phyloP scores from a whole-genome alignment of 1,140 invertebrate genomes.

The Cydia fagiglandana region DNA sequence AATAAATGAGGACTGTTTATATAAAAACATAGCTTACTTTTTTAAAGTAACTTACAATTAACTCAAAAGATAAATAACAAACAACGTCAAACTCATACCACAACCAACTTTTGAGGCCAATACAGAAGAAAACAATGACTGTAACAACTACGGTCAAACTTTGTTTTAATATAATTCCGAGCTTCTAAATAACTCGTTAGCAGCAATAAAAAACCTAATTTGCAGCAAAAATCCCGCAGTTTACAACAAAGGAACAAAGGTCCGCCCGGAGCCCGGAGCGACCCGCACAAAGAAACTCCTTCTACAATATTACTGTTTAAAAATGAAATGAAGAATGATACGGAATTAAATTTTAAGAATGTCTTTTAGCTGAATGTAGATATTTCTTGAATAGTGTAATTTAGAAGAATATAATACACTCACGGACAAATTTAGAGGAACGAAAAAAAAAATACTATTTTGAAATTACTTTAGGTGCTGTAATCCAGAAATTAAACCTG shows the following conservation, averaged over 20 bases:
- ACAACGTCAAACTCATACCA: neutral
- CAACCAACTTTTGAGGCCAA: neutral
- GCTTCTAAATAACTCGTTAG: slow-evolving; percentile 25
- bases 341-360: neutral
- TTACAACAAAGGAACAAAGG: slow-evolving; percentile 23
- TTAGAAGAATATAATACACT: no score
- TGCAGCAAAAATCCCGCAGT: slow-evolving; percentile 14
- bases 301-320: slow-evolving; percentile 5
- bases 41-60: neutral
- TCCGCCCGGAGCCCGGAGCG: neutral
- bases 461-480: no score
- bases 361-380: neutral
- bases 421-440: no score
- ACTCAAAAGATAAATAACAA: neutral
- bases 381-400: neutral
- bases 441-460: no score
- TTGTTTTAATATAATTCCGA: slow-evolving; percentile 15
- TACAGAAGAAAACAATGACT: neutral
- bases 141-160: slow-evolving; percentile 1
- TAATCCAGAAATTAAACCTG: no score
- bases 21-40: no score
- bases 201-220: slow-evolving; percentile 25
- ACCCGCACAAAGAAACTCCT: neutral
- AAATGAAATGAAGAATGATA: slow-evolving; percentile 23
- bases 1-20: no score